Evolutionary conservation across 1,140 invertebrate genomes (phyloP), one percentile per base, ranked within the genome.

Genomic region (Heliconius eleuchia): DNA sequence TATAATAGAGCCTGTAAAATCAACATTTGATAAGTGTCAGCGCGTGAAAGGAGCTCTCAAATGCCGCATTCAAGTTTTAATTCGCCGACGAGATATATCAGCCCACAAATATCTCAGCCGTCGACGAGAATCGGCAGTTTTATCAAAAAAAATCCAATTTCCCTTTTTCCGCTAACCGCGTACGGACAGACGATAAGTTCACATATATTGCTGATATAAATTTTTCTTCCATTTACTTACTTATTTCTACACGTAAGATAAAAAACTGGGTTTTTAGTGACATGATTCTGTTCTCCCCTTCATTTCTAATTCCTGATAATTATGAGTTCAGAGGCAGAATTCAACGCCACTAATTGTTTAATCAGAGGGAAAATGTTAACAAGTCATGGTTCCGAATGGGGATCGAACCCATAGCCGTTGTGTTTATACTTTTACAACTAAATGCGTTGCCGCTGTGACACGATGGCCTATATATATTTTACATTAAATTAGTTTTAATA

Each of bases 131-230:
- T 79, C 73, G 78, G 39, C 78, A 75, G 39, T 79, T 79, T 74
- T 79, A 79, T 79, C 78, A 75, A 75, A 79, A 79, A 79, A 79
- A 79, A 79, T 75, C 66, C 78, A 75, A 79, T 79, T 79, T 79
- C 78, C 76, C 60, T 66, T 18, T 70, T 79, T 30, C 60, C 77
- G 60, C 42, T 46, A 27, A 66, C 55, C 78, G 71, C 34, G 78
- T 79, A 74, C 73, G 30, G 78, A 71, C 78, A 52, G 72, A 73
- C 55, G 46, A 39, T 71, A 71, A 73, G 34, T 55, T 74, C 7
- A 39, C 23, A 66, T 9, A 66, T 27, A 46, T 19, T 55, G 52
- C 7, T 55, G 23, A 13, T 16, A 30, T 66, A 66, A 30, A 27
- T 66, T 5, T 66, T 13, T 66, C 8, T 66, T 27, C 1, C 3